These are phyloP conservation scores for Grammomys dolichurus DNA, from an alignment of 2,113 vertebrate species.

Conservation along the genomic window DNA sequence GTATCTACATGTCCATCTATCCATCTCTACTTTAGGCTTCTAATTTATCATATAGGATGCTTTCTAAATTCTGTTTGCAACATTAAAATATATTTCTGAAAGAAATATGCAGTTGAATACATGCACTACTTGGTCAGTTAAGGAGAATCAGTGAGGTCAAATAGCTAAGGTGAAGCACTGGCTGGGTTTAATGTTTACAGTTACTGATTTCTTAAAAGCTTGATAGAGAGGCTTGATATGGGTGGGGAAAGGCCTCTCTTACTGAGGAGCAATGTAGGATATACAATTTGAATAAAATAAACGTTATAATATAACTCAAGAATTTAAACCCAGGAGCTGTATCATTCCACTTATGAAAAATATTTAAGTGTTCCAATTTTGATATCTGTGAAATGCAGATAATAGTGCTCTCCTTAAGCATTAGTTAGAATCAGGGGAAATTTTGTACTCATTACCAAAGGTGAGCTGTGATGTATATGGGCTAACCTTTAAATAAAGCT, in stretches of 20 bases:
- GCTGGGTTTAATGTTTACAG: background rate
- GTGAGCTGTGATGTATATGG: background rate
- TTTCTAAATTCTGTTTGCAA: background rate
- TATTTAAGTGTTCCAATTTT: constrained; percentile 8
- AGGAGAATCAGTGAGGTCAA: background rate
- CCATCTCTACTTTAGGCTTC: background rate
- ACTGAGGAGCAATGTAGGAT: background rate
- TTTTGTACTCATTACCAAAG: background rate
- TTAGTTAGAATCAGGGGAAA: background rate
- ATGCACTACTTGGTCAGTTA: background rate
- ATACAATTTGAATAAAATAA: background rate
- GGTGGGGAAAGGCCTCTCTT: background rate
- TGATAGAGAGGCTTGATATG: background rate
- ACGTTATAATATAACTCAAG: background rate
- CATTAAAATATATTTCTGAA: constrained; percentile 5
- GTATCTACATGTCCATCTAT: background rate
- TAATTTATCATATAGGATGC: background rate
- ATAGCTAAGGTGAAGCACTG: background rate
- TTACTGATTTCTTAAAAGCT: constrained; percentile 6
- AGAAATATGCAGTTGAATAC: background rate
- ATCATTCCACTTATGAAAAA: background rate
- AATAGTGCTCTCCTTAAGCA: background rate
- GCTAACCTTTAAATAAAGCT: background rate
- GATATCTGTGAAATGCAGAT: constrained; percentile 18
- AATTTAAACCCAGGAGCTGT: background rate